Base-by-base conservation (phyloP, 2,888 invertebrate species). In the Spilosoma lubricipeda region DNA sequence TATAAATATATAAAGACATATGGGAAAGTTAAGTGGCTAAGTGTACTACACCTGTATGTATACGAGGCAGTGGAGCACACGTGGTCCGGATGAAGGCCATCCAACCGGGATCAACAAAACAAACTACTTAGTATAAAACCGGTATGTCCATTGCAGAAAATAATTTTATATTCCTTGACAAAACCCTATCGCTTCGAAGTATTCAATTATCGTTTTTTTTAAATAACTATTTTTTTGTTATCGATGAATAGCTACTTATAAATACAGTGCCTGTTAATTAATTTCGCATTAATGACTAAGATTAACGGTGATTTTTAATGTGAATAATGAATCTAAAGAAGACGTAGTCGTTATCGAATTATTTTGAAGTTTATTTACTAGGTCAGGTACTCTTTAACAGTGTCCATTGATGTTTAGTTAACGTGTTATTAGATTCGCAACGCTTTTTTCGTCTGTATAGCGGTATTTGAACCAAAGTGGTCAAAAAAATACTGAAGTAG, bases 51-150 rank as follows among this genome's bases (percentile, higher is more conserved):
- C 77, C 74, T 76, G 78, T 77, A 77, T 76, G 77, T 56, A 84
- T 81, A 85, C 84, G 81, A 88, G 90, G 85, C 87, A 90, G 88
- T 89, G 69, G 85, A 81, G 76, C 84, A 82, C 82, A 80, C 80
- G 77, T 81, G 86, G 81, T 78, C 77, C 73, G 81, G 82, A 84
- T 69, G 83, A 86, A 84, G 86, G 84, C 80, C 82, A 66, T 69
- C 70, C 69, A 74, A 77, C 77, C 80, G 80, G 83, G 87, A 86
- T 75, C 76, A 77, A 67, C 70, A 70, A 67, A 75, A 71, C 59
- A 69, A 18, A 74, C 36, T 72, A 80, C 75, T 74, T 71, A 72
- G 36, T 64, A 39, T 39, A 39, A 75, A 81, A 86, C 85, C 76
- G 77, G 85, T 86, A 70, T 69, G 36, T n/a, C 33, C 59, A 33